Evolutionary conservation across 2,888 invertebrate genomes (phyloP), one percentile per base, ranked within the genome.

Genomic region (Baccha elongata): DNA sequence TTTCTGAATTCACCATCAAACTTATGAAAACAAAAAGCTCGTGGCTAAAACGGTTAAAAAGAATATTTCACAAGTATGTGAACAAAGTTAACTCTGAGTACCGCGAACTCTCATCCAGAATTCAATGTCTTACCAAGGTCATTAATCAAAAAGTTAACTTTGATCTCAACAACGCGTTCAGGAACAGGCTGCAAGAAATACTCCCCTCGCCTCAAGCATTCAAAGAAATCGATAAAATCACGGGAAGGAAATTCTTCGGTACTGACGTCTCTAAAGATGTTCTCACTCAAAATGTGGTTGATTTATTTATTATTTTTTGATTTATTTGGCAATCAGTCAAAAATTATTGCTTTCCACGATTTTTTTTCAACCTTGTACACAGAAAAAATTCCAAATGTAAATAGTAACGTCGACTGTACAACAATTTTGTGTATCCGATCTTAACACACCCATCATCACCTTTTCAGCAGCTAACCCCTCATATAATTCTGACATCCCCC

Each of bases 321-420:
- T n/a, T 40, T 58, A 42, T n/a, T 26, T 23, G 58, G 26, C 13
- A 58, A 7, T 58, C 58, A 21, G 13, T 58, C 21, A 23, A 58
- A 58, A 58, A 26, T 58, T 1, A 58, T 26, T 15, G 58, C 58
- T 7, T 58, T 40, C 15, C 13, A n/a, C 23, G 26, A 42, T 17
- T 58, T 58, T 15, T 58, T 58, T 23, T 58, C 58, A 3, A 17
- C 42, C 10, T 15, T 50, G 0, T 44, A 44, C 6, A 44, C 42
- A 2, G 42, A 42, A 19, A 21, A 44, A 21, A 17, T 0, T 3
- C 29, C 50, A n/a, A n/a, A n/a, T n/a, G n/a, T n/a, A n/a, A n/a
- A n/a, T n/a, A n/a, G n/a, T n/a, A n/a, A n/a, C n/a, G n/a, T n/a
- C n/a, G n/a, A n/a, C n/a, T n/a, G n/a, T n/a, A n/a, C n/a, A n/a